Base-by-base conservation (phyloP, 2,888 invertebrate genomes). In the Zaprionus obscuricornis region DNA sequence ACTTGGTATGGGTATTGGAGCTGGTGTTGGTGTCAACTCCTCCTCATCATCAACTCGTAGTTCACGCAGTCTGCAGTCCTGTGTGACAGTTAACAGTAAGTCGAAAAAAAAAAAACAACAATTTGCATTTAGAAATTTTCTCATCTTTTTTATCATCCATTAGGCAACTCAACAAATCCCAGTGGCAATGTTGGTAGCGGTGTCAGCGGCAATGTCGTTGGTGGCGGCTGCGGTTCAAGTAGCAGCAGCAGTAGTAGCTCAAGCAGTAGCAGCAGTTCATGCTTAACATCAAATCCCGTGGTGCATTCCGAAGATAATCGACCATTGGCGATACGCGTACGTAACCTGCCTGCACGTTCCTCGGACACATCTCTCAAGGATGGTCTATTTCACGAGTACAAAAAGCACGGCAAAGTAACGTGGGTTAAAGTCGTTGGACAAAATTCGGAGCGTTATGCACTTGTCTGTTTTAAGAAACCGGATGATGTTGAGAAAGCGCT, bases 301-400 rank as follows among this genome's bases (percentile, higher is more conserved):
- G 90, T 90, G 66, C 90, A 90, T 88, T 90, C 90, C 84, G 90
- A 90, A 83, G 90, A 90, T 75, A 92, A 94, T 82, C 92, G 96
- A 87, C 96, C 96, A 59, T 91, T 96, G 85, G 97, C 96, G 70
- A 96, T 97, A 89, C 96, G 97, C 91, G 97, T 97, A 79, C 93
- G 96, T 87, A 97, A 97, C 91, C 92, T 97, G 87, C 97, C 97
- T 70, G 93, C 95, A 67, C 93, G 97, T 85, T 97, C 97, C 85
- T 94, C 95, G 89, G 98, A 98, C 91, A 97, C 97, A 83, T 98
- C 97, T 86, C 92, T 98, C 82, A 97, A 98, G 92, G 98, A 98
- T 92, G 98, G 98, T 75, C 94, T 98, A 78, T 98, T 97, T 92
- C 98, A 98, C 92, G 98, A 98, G 91, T 98, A 98, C 93, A 98